Evolutionary conservation across 53 echinoderm and acorn worm species (phyloP), one percentile per base, ranked within the genome.

Genomic region (Apostichopus leukothele): DNA sequence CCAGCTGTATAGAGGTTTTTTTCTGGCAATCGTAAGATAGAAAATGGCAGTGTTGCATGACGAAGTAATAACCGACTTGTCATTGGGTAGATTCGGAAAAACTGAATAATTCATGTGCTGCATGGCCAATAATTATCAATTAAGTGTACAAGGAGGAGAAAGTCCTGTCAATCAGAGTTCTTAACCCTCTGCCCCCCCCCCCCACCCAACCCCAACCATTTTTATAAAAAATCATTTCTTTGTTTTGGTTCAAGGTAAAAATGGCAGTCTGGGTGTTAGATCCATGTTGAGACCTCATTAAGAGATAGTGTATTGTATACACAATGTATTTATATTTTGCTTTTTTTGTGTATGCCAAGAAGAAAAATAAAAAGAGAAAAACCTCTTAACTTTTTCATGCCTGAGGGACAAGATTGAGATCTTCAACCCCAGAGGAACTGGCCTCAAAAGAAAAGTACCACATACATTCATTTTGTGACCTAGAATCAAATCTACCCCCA

Each of bases 31-130:
- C 20, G 16, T 16, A 18, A 10, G 51, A 81, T 5, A 59, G 12
- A 54, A 11, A 53, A 59, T 5, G 7, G 57, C 81, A 81, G 81
- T 18, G 52, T 20, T 10, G 54, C 81, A 54, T 81, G 81, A 81
- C 81, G 18, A 51, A 54, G 54, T 9, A 81, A 79, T 79, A 81
- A 81, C 53, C 59, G 55, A 81, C 55, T 81, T 54, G 81, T 53
- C 55, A 57, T 7, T 57, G 6, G 57, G 57, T 57, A 57, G 57
- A 7, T 39, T 57, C 57, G 7, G 71, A 21, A 6, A 71, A 71
- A 71, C 71, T 71, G 57, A 71, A 71, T n/a, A 71, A 71, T 18
- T 16, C 18, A 71, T n/a, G 20, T 3, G 39, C 39, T 39, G 25
- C 25, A 25, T 25, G 39, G 39, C 39, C 39, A 39, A 39, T 39